Conservation (phyloP, 2,797 vertebrate species). For the Clarias platycephalus region DNA sequence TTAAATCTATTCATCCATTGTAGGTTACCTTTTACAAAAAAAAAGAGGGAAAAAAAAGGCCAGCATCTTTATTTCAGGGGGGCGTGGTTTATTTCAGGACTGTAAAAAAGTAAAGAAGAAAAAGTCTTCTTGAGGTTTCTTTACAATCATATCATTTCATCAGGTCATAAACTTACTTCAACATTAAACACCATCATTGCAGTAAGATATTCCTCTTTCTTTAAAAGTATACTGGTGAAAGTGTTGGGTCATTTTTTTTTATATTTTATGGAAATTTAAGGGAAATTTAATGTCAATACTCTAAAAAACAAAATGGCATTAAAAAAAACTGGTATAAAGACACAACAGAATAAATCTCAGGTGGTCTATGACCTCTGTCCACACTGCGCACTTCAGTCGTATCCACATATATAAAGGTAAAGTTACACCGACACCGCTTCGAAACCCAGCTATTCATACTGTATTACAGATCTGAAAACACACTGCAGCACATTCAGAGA, state of each 20-base stretch:
- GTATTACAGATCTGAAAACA: not conserved
- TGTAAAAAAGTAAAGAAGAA: not conserved
- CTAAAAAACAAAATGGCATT: not conserved
- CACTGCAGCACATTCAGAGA: not conserved
- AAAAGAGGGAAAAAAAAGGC: not conserved
- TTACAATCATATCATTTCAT: not conserved
- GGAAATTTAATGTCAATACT: not conserved
- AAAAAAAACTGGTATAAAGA: constrained; percentile 5
- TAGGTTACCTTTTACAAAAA: not conserved
- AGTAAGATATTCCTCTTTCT: not conserved
- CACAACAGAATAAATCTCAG: not conserved
- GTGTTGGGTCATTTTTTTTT: not conserved
- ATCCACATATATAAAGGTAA: not conserved
- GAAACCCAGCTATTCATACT: not conserved
- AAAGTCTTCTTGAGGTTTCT: not conserved
- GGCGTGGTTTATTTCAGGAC: not conserved
- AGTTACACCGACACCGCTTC: not conserved
- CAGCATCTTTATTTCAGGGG: not conserved
- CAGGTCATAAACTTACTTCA: not conserved
- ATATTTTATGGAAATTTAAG: not conserved
- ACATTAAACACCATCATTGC: not conserved
- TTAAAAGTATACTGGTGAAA: not conserved
- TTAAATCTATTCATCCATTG: not conserved
- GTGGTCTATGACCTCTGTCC: constrained; percentile 5
- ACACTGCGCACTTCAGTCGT: constrained; percentile 14